Conservation (phyloP, 2,888 invertebrate genomes). For the Hybos culiciformis region DNA sequence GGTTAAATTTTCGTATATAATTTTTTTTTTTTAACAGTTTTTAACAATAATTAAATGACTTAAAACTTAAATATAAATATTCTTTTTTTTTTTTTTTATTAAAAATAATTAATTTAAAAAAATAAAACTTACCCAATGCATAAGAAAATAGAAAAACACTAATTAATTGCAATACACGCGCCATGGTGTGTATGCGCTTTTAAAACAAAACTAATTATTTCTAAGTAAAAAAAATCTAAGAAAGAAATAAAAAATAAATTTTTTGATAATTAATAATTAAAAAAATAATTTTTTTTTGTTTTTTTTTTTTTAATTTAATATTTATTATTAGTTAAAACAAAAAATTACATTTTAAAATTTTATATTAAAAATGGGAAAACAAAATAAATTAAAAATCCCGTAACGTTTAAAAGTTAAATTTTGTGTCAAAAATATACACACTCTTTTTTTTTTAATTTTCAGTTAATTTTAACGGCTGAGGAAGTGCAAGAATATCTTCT, state of each 20-base stretch:
- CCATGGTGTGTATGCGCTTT: constrained; percentile 31
- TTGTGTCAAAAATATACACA: background rate
- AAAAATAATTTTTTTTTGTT: constrained; percentile 1
- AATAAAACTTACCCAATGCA: constrained; percentile 33
- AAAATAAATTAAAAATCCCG: too few species aligned
- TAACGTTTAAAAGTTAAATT: background rate
- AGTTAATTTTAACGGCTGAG: background rate
- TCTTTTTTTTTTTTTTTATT: too few species aligned
- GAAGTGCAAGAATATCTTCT: constrained; percentile 13
- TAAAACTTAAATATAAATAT: too few species aligned
- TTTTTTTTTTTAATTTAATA: background rate
- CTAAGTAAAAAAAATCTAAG: constrained; percentile 3
- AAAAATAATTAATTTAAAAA: too few species aligned
- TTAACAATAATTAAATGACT: too few species aligned
- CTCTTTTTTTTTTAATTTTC: background rate
- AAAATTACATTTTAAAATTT: background rate
- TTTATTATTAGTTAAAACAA: too few species aligned
- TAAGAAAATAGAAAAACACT: constrained; percentile 29
- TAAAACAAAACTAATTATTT: constrained; percentile 20
- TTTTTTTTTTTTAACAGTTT: too few species aligned
- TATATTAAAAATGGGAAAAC: too few species aligned
- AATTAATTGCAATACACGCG: constrained; percentile 32
- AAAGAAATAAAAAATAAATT: constrained; percentile 3
- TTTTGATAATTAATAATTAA: constrained; percentile 1
- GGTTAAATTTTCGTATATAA: too few species aligned